Evolutionary conservation across 2,888 invertebrate species (phyloP).

Genomic region (Macrosoma leucophasiata): DNA sequence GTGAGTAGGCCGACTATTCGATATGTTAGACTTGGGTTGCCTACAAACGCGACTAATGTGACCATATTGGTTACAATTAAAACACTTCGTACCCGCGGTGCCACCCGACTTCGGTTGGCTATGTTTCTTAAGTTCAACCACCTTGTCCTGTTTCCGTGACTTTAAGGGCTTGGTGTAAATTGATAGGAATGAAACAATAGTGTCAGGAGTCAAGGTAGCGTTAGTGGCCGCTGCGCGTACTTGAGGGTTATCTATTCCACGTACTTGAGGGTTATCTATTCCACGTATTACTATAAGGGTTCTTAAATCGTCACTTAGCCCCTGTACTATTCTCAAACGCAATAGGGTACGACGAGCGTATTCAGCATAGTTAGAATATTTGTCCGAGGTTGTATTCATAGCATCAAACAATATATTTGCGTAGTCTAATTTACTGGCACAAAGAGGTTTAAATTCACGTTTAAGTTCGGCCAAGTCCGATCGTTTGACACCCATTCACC

Average conservation of each 20-base stretch:
- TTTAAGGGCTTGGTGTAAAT: background rate
- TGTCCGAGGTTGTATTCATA: too few relatives aligned
- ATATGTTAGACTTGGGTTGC: background rate
- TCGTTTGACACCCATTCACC: too few relatives aligned
- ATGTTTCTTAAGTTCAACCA: background rate
- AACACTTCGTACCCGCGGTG: background rate
- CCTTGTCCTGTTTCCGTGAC: background rate
- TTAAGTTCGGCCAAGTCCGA: too few relatives aligned
- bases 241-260: too few relatives aligned
- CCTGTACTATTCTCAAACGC: conserved; percentile 4
- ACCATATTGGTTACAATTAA: background rate
- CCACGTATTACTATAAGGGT: too few relatives aligned
- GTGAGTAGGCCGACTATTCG: too few relatives aligned
- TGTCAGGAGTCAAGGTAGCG: background rate
- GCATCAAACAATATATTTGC: too few relatives aligned
- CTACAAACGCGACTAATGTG: too few relatives aligned
- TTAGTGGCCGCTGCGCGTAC: too few relatives aligned
- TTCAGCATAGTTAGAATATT: conserved; percentile 28
- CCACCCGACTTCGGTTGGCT: background rate
- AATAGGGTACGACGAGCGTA: conserved; percentile 28
- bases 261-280: too few relatives aligned
- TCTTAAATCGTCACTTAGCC: background rate
- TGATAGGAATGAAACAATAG: background rate
- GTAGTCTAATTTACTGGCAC: too few relatives aligned
- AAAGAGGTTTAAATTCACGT: too few relatives aligned